Conservation (phyloP, 2,797 vertebrate species). For the Onychomys torridus region DNA sequence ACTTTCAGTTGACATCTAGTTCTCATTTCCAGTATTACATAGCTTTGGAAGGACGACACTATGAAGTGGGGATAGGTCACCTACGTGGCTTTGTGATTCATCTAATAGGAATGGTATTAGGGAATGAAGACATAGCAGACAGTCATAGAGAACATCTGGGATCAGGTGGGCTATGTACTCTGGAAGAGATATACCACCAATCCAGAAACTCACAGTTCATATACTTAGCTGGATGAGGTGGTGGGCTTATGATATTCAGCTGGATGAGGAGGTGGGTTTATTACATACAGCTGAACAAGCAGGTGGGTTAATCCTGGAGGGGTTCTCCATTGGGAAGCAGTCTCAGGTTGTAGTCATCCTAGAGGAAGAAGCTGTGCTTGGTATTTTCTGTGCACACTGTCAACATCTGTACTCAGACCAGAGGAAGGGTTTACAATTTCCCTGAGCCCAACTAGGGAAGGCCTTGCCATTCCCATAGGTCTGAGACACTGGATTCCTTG, state of each 20-base stretch:
- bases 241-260: neutral
- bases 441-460: neutral
- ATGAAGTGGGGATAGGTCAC: neutral
- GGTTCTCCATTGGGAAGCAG: neutral
- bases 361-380: neutral
- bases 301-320: neutral
- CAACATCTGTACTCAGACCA: neutral
- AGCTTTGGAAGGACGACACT: neutral
- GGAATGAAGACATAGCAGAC: neutral
- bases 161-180: neutral
- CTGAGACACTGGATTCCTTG: neutral
- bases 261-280: neutral
- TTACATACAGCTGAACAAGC: neutral
- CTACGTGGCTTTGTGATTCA: too few relatives aligned
- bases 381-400: neutral
- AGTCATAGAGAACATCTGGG: neutral
- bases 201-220: neutral
- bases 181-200: neutral
- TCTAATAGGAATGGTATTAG: neutral
- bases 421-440: neutral
- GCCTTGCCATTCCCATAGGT: neutral
- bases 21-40: neutral
- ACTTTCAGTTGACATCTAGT: neutral
- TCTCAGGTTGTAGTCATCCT: neutral
- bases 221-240: neutral